These are phyloP conservation scores for Cryptocephalus moraei DNA, from an alignment of 2,888 invertebrate species.

Conservation along the genomic window DNA sequence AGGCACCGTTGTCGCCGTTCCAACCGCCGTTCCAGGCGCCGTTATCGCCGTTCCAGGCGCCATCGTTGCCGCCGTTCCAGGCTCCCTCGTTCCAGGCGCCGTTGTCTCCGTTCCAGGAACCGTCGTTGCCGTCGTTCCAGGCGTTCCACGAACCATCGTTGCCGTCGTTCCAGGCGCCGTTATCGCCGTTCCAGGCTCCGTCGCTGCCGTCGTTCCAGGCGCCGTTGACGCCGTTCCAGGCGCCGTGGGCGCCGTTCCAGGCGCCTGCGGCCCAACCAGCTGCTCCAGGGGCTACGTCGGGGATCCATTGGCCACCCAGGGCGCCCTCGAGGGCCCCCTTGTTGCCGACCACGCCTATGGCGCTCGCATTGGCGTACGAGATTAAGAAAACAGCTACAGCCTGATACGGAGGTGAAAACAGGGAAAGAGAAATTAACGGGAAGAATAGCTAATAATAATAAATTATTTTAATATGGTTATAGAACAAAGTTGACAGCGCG, in stretches of 20 bases:
- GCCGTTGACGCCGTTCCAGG: neutral
- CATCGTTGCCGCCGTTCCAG: neutral
- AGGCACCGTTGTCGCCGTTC: neutral
- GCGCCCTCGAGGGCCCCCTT: conserved; percentile 16
- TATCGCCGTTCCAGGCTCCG: neutral
- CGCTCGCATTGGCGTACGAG: neutral
- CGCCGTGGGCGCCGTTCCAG: neutral
- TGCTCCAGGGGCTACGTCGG: conserved; percentile 14
- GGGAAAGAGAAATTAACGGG: too few relatives aligned
- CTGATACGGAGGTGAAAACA: neutral
- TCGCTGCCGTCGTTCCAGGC: neutral
- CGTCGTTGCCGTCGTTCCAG: neutral
- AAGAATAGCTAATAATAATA: too few relatives aligned
- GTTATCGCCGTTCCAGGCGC: neutral
- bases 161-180: neutral
- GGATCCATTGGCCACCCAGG: conserved; percentile 25
- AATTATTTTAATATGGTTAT: too few relatives aligned
- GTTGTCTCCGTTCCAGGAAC: neutral
- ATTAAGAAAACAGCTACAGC: neutral
- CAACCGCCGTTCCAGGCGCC: neutral
- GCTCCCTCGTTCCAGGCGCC: neutral
- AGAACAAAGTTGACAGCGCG: too few relatives aligned
- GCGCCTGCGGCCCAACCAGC: neutral
- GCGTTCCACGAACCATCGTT: neutral
- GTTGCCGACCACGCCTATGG: conserved; percentile 2